A percentile compares a stretch with the other conserved stretches of the same genome.
phyloP scores from a whole-genome alignment of 2,888 invertebrate species.

The Axea sp. region DNA sequence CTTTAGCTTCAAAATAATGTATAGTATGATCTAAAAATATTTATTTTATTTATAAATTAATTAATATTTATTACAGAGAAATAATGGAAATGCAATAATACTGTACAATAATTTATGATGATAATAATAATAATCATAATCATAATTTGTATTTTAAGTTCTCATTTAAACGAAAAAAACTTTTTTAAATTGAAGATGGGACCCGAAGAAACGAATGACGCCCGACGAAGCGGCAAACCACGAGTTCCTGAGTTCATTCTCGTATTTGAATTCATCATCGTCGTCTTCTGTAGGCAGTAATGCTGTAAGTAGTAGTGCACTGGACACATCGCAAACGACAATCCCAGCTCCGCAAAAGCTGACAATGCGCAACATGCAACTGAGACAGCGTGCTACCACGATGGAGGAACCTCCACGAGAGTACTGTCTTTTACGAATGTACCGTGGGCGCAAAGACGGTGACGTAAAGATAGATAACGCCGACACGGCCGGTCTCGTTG shows the following conservation, averaged over 20 bases:
- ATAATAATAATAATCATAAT: too few relatives aligned
- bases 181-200: constrained; percentile 94
- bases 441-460: constrained; percentile 76
- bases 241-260: constrained; percentile 87
- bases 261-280: constrained; percentile 71
- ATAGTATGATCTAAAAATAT: too few relatives aligned
- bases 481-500: constrained; percentile 70
- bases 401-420: constrained; percentile 78
- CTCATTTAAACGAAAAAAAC: too few relatives aligned
- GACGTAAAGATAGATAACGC: constrained; percentile 71
- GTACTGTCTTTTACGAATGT: constrained; percentile 78
- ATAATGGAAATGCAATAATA: too few relatives aligned
- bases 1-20: too few relatives aligned
- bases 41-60: too few relatives aligned
- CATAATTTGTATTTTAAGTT: too few relatives aligned
- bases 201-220: constrained; percentile 93
- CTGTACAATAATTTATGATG: too few relatives aligned
- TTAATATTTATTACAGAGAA: too few relatives aligned
- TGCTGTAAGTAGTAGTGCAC: constrained; percentile 67
- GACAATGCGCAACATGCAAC: constrained; percentile 68
- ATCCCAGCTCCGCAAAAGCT: constrained; percentile 32
- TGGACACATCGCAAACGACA: constrained; percentile 54
- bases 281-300: constrained; percentile 68
- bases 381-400: constrained; percentile 81
- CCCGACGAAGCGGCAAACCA: constrained; percentile 94